phyloP scores from a whole-genome alignment of 23 tunicate species.

The Oikopleura vanhoeffeni region DNA sequence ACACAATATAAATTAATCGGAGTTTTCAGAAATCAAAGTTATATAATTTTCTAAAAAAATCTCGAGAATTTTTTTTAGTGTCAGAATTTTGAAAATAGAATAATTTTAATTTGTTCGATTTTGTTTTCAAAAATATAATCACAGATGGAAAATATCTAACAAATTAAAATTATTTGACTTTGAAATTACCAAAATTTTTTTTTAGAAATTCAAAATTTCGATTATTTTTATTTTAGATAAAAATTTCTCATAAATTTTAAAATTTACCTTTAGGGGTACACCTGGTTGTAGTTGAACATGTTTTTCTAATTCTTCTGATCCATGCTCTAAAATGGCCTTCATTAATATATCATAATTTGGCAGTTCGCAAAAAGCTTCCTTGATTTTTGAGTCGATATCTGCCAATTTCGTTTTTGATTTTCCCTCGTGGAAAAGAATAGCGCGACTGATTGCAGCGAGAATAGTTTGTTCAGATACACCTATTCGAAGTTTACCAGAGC shows the following conservation, averaged over 20 bases:
- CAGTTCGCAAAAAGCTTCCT: slow-evolving; percentile 29
- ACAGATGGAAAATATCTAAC: too few relatives aligned
- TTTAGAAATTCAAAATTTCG: too few relatives aligned
- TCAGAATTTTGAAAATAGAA: too few relatives aligned
- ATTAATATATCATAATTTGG: slow-evolving; percentile 77
- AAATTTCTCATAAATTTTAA: too few relatives aligned
- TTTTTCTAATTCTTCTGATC: slow-evolving; percentile 44
- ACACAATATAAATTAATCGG: not conserved
- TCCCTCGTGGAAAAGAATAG: slow-evolving; percentile 21
- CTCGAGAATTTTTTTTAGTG: too few relatives aligned
- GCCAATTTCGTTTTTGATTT: slow-evolving; percentile 21
- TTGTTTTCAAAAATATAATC: too few relatives aligned
- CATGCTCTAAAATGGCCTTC: slow-evolving; percentile 32
- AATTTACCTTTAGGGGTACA: slow-evolving; percentile 3
- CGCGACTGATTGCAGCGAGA: slow-evolving; percentile 59
- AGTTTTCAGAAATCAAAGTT: too few relatives aligned
- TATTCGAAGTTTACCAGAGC: slow-evolving; percentile 70
- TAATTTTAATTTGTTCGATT: too few relatives aligned
- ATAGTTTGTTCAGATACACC: slow-evolving; percentile 91
- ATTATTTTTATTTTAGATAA: too few relatives aligned
- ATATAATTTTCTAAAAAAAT: too few relatives aligned
- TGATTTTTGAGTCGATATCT: slow-evolving; percentile 22
- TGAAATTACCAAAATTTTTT: too few relatives aligned
- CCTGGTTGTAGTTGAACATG: slow-evolving; percentile 69
- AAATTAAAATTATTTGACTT: too few relatives aligned